Evolutionary conservation across 2,797 vertebrate species (phyloP), one percentile per base, ranked within the genome.

Genomic region (Rhinoraja longicauda): DNA sequence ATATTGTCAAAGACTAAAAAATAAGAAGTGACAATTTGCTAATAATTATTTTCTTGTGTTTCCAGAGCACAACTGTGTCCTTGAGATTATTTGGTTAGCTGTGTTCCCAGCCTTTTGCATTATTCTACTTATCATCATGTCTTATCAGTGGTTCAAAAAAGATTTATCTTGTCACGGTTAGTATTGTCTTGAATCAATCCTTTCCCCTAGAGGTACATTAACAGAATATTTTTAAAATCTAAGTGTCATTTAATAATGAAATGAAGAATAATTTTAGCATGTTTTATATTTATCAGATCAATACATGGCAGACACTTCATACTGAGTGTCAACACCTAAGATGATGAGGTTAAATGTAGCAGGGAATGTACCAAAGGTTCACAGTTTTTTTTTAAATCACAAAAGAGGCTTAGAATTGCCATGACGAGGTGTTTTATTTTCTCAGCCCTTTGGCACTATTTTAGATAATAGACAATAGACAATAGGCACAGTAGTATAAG

Each of bases 31-130:
- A 32, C 15, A 19, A 90, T 36, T 3, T 91, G 39, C 70, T 45
- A 45, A 45, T 91, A 75, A 15, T 15, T 29, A 26, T 0, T 0
- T 95, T 94, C 93, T 94, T 45, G 93, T 93, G 59, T 64, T 78
- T 79, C 96, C 97, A 95, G 95, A 97, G 95, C 96, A 96, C 84
- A 94, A 86, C 84, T 96, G 95, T 94, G 45, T 94, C 67, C 94
- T 93, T 91, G 96, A 95, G 94, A 96, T 95, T 79, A 93, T 95
- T 93, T 98, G 97, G 97, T 94, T 99, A 93, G 82, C 94, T 94
- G 96, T 98, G 94, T 94, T 98, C 93, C 90, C 95, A 72, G 53
- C 70, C 10, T 29, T 92, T 39, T 92, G 90, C 53, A 26, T 92
- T 29, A 75, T 75, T 32, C 72, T 75, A 53, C 90, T 92, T 57